A percentile compares a stretch with the other conserved stretches of the same genome.
Conservation (phyloP, 2,888 invertebrate genomes). For the Mylabris sibirica region DNA sequence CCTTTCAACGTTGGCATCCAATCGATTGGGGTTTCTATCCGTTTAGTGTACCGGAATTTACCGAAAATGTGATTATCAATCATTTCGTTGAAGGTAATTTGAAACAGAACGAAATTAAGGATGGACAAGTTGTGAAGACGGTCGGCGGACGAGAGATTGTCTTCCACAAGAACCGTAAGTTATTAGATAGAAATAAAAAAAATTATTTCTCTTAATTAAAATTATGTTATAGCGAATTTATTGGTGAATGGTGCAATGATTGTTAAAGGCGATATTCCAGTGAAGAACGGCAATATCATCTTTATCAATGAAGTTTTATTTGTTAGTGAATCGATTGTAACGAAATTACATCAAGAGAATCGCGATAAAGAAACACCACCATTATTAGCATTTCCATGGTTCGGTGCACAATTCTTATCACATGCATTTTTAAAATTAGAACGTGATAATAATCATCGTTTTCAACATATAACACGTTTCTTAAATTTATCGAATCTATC, state of each 20-base stretch:
- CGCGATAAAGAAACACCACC: constrained; percentile 73
- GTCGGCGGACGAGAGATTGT: constrained; percentile 67
- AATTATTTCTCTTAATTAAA: too few species aligned
- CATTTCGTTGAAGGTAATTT: constrained; percentile 68
- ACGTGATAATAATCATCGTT: constrained; percentile 62
- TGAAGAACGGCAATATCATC: constrained; percentile 69
- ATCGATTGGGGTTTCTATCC: constrained; percentile 76
- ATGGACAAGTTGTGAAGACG: constrained; percentile 65
- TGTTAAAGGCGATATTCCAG: constrained; percentile 68
- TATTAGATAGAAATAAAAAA: too few species aligned
- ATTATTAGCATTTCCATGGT: constrained; percentile 70
- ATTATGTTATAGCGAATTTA: constrained; percentile 63
- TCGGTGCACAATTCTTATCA: constrained; percentile 70
- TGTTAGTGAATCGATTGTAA: constrained; percentile 69
- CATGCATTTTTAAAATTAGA: constrained; percentile 70
- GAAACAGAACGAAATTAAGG: constrained; percentile 65
- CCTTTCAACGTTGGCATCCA: constrained; percentile 73
- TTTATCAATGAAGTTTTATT: constrained; percentile 71
- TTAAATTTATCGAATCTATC: constrained; percentile 70
- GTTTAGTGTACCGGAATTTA: constrained; percentile 71
- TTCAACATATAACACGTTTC: constrained; percentile 67
- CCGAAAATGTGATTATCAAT: constrained; percentile 68
- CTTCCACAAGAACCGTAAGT: constrained; percentile 68
- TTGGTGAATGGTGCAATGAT: constrained; percentile 68
- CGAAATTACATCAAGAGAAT: constrained; percentile 69